Percentiles rank a stretch among this genome's conserved stretches.
Conservation (phyloP, 2,797 vertebrate species). For the Etheostoma perlongum region DNA sequence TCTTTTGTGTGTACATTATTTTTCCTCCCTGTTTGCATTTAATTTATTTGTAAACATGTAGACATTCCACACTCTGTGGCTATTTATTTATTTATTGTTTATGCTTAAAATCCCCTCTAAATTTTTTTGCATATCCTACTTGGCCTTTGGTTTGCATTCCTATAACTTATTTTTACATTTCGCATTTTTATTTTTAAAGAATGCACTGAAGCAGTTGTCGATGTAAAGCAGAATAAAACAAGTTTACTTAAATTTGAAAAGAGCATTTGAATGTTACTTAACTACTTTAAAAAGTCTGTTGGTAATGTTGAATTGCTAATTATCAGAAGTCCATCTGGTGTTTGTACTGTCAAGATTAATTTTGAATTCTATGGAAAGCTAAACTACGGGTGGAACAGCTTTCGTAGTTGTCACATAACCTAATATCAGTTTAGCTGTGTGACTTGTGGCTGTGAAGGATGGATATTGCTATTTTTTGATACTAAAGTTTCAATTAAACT, state of each 20-base stretch:
- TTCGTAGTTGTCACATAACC: constrained; percentile 84
- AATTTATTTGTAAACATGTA: constrained; percentile 94
- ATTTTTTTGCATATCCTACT: constrained; percentile 77
- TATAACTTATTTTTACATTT: constrained; percentile 84
- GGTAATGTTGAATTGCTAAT: constrained; percentile 67
- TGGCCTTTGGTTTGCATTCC: constrained; percentile 88
- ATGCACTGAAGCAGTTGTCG: constrained; percentile 88
- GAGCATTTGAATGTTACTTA: constrained; percentile 87
- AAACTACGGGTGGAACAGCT: constrained; percentile 79
- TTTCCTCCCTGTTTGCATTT: constrained; percentile 80
- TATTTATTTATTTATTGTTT: constrained; percentile 99
- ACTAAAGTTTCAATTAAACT: constrained; percentile 98
- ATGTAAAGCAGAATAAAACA: constrained; percentile 87
- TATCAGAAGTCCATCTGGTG: constrained; percentile 70
- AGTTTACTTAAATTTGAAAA: constrained; percentile 85
- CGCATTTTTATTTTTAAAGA: constrained; percentile 85
- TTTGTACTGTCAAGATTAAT: constrained; percentile 90
- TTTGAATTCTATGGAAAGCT: constrained; percentile 84
- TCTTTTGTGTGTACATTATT: constrained; percentile 67
- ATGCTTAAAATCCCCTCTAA: constrained; percentile 83
- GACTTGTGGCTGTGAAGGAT: constrained; percentile 86
- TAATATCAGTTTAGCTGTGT: constrained; percentile 88
- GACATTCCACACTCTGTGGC: constrained; percentile 91
- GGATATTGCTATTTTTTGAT: constrained; percentile 98
- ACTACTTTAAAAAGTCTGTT: constrained; percentile 68